Conservation (phyloP, 2,113 vertebrate genomes). For the Coreoperca whiteheadi region DNA sequence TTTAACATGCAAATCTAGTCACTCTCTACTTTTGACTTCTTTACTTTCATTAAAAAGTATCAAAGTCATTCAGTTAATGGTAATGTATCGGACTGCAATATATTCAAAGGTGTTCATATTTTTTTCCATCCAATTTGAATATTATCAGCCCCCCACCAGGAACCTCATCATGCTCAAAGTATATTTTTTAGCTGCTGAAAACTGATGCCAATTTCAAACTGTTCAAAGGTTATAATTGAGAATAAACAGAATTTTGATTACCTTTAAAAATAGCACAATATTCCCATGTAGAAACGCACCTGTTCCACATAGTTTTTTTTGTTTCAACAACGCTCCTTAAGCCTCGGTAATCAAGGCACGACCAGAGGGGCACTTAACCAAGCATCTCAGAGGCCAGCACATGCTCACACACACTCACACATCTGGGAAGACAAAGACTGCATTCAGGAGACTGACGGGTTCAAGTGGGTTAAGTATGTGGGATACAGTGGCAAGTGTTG, state of each 20-base stretch:
- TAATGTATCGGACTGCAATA: not conserved
- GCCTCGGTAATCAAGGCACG: constrained; percentile 28
- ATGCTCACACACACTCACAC: constrained; percentile 12
- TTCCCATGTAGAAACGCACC: not conserved
- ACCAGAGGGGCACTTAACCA: constrained; percentile 49
- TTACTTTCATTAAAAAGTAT: not conserved
- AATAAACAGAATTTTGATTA: constrained; percentile 16
- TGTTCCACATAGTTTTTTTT: not conserved
- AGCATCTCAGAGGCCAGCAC: constrained; percentile 17
- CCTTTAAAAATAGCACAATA: constrained; percentile 8
- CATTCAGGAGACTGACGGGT: constrained; percentile 2
- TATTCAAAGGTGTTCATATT: not conserved
- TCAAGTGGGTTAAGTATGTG: constrained; percentile 60
- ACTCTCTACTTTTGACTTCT: not conserved
- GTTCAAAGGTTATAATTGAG: constrained; percentile 4
- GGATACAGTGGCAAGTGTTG: constrained; percentile 49
- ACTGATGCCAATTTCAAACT: not conserved
- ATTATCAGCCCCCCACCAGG: constrained; percentile 10
- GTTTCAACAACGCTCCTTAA: not conserved
- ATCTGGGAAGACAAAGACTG: constrained; percentile 31
- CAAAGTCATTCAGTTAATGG: not conserved
- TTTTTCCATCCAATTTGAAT: not conserved
- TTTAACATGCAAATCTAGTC: not conserved
- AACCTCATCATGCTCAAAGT: not conserved
- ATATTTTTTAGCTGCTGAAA: not conserved